These are phyloP conservation scores for Riparia riparia DNA, from an alignment of 2,113 vertebrate genomes.

Conservation along the genomic window DNA sequence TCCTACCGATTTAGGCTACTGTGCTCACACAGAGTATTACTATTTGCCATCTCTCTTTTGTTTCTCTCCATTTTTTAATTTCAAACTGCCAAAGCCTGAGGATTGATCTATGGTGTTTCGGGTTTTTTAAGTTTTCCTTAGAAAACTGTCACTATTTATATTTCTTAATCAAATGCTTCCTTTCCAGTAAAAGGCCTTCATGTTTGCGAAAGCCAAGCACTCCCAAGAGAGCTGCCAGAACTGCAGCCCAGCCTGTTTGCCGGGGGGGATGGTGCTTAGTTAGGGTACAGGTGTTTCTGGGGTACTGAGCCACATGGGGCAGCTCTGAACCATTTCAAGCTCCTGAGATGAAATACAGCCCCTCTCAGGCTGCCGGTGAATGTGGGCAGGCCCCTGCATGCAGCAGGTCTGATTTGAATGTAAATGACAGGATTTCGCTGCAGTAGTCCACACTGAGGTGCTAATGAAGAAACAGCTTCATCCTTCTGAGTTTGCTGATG, in stretches of 20 bases:
- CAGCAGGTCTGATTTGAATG: background rate
- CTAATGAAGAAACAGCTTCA: background rate
- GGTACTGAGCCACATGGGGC: background rate
- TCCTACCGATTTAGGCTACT: background rate
- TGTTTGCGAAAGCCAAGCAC: background rate
- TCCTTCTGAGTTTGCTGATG: background rate
- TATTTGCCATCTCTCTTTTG: background rate
- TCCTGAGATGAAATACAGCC: background rate
- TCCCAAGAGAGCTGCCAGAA: background rate
- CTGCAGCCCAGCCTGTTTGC: background rate
- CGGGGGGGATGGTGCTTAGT: background rate
- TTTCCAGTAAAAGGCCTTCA: background rate
- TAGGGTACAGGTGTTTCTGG: background rate
- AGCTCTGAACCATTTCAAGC: background rate
- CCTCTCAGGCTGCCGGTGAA: background rate
- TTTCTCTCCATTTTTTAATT: background rate
- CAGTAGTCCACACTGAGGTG: slow-evolving; percentile 42
- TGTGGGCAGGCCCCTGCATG: background rate
- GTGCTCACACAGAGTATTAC: background rate
- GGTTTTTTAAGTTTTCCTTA: background rate
- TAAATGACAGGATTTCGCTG: background rate
- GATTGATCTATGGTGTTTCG: background rate
- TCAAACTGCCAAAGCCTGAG: background rate
- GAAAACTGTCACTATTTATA: background rate
- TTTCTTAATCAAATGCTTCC: background rate